phyloP scores from a whole-genome alignment of 92 coral and sea anemone genomes.

The Phenganax subtilis region DNA sequence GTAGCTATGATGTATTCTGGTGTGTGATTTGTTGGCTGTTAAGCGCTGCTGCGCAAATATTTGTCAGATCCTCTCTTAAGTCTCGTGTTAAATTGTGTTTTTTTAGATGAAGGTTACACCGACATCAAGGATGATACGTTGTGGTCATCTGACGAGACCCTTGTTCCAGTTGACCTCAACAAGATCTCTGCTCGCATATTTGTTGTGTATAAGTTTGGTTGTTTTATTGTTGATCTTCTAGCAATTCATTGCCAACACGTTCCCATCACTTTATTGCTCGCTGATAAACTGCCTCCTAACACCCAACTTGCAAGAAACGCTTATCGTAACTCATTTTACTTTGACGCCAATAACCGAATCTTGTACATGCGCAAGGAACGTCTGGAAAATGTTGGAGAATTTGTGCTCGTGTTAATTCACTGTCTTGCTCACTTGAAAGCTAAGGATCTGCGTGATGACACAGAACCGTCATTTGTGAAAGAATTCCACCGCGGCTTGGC shows the following conservation, averaged over 20 bases:
- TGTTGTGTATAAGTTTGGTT: conserved; percentile 94
- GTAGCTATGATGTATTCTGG: no score
- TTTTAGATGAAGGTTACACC: conserved; percentile 80
- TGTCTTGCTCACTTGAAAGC: conserved; percentile 91
- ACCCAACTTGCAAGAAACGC: conserved; percentile 83
- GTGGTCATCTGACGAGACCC: conserved; percentile 84
- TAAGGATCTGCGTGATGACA: conserved; percentile 91
- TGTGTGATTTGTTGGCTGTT: no score
- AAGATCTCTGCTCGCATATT: conserved; percentile 82
- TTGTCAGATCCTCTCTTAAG: no score
- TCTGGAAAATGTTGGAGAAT: conserved; percentile 94
- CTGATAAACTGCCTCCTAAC: conserved; percentile 93
- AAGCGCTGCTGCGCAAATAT: background rate
- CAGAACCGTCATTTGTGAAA: conserved; percentile 85
- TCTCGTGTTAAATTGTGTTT: background rate
- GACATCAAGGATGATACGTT: conserved; percentile 98
- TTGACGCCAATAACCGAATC: conserved; percentile 88
- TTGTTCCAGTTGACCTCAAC: conserved; percentile 90
- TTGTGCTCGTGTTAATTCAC: conserved; percentile 81
- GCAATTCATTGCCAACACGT: conserved; percentile 91
- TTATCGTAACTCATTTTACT: conserved; percentile 94
- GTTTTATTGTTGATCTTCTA: conserved; percentile 85
- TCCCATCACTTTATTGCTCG: conserved; percentile 87
- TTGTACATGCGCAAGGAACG: conserved; percentile 86
- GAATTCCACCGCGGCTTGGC: conserved; percentile 97